Base-by-base conservation (phyloP, 2,113 vertebrate species). In the Loxodonta africana region DNA sequence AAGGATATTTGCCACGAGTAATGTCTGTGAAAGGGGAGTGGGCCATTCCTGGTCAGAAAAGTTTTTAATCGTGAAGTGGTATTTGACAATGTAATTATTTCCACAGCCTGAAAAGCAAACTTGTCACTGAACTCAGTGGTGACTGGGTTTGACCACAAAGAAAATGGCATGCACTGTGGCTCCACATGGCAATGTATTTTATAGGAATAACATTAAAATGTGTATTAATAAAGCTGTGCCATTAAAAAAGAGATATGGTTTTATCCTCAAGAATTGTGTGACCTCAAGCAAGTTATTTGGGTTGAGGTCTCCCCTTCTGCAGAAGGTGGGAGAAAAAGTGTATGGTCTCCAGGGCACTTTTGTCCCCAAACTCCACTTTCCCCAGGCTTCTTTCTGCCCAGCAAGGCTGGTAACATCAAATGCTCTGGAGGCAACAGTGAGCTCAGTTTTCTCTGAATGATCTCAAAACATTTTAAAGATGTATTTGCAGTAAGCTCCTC, bases 21-120 rank as follows among this genome's bases (percentile, higher is more conserved):
- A 97, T 96, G 95, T 96, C 81, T 90, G 46, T 87, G 96, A 96
- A 91, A 80, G 74, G 71, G 46, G 87, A 91, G 63, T 28, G 84
- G 88, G 77, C 94, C 92, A 74, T 86, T 95, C 71, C 77, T 95
- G 83, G 83, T 86, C 81, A 90, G 93, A 96, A 90, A 87, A 51
- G 89, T 81, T 97, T 96, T 95, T 88, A 96, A 97, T 96, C 89
- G 95, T 65, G 83, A 97, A 96, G 53, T 93, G 95, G 86, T 90
- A 95, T 96, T 96, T 95, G 82, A 86, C 20, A 10, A 83, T 44
- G 85, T 95, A 89, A 95, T 97, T 95, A 95, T 94, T 97, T 96
- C 97, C 95, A 96, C 37, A 96, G 94, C 78, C 89, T 82, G 81
- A 65, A 93, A 95, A 69, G 77, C 8, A 18, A 84, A 90, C 69